Percentiles rank a stretch among this genome's conserved stretches.
Evolutionary conservation across 1,140 invertebrate genomes (phyloP).

Genomic region (Elymnias hypermnestra): DNA sequence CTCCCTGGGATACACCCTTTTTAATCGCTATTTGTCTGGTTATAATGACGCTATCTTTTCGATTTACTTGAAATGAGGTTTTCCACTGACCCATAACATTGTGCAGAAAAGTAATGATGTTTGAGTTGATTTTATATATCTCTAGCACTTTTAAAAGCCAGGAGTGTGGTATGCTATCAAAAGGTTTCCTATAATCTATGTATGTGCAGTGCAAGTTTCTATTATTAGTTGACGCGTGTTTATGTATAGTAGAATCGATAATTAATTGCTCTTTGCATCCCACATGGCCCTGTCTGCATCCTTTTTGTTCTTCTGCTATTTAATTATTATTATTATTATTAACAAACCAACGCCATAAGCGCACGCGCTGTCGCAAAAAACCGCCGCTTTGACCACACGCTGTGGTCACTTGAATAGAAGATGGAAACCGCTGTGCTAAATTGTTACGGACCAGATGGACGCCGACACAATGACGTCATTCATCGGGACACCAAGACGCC

Average conservation of each 20-base stretch:
- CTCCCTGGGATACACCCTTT: too few species aligned
- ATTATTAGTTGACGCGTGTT: slow-evolving; percentile 14
- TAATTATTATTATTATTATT: too few species aligned
- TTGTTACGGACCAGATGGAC: too few species aligned
- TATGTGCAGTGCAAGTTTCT: slow-evolving; percentile 19
- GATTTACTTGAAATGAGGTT: slow-evolving; percentile 9
- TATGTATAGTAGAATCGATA: slow-evolving; percentile 13
- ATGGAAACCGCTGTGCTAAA: too few species aligned
- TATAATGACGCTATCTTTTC: too few species aligned
- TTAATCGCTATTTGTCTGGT: too few species aligned
- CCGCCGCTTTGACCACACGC: too few species aligned
- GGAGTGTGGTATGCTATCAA: slow-evolving; percentile 23
- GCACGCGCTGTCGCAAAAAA: too few species aligned
- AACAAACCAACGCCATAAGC: too few species aligned
- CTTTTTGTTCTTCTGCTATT: slow-evolving; percentile 24
- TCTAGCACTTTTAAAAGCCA: slow-evolving; percentile 19
- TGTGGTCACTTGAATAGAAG: too few species aligned
- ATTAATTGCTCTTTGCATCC: slow-evolving; percentile 20
- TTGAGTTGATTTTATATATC: slow-evolving; percentile 18
- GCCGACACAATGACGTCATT: too few species aligned
- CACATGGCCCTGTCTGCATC: slow-evolving; percentile 3
- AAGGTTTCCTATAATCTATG: slow-evolving; percentile 26
- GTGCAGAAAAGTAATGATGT: slow-evolving; percentile 11
- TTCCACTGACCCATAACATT: slow-evolving; percentile 14
- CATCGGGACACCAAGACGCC: too few species aligned